These are phyloP conservation scores for Bilobella aurantiaca DNA, from an alignment of 1,140 invertebrate species.

Conservation along the genomic window DNA sequence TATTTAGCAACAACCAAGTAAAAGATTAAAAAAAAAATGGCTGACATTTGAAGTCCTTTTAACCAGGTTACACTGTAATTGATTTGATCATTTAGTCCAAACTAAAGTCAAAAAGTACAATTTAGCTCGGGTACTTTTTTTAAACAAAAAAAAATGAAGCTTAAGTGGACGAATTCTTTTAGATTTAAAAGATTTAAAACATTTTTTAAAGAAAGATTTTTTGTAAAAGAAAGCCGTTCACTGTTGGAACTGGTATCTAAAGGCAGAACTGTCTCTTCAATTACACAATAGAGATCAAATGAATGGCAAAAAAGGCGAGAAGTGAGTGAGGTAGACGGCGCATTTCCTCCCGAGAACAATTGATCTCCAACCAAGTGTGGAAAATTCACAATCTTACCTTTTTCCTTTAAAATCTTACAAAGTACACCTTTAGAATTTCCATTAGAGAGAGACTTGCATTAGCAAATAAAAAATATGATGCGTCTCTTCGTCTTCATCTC, in stretches of 20 bases:
- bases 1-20: too few relatives aligned
- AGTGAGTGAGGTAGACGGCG: conserved; percentile 24
- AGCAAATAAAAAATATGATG: neutral
- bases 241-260: conserved; percentile 31
- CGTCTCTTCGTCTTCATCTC: neutral
- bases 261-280: conserved; percentile 35
- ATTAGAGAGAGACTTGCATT: neutral
- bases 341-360: conserved; percentile 36
- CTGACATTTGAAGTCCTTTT: too few relatives aligned
- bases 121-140: too few relatives aligned
- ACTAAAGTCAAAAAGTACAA: too few relatives aligned
- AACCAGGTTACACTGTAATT: too few relatives aligned
- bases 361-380: conserved; percentile 35
- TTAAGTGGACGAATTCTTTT: too few relatives aligned
- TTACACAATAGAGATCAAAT: conserved; percentile 33
- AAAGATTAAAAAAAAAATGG: too few relatives aligned
- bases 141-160: too few relatives aligned
- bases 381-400: conserved; percentile 22
- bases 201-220: too few relatives aligned
- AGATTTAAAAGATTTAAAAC: too few relatives aligned
- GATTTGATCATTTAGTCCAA: too few relatives aligned
- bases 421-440: conserved; percentile 10
- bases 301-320: conserved; percentile 22
- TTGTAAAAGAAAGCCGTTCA: neutral
- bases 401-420: conserved; percentile 6